phyloP scores from a whole-genome alignment of 2,113 vertebrate genomes.

The Nibea albiflora region DNA sequence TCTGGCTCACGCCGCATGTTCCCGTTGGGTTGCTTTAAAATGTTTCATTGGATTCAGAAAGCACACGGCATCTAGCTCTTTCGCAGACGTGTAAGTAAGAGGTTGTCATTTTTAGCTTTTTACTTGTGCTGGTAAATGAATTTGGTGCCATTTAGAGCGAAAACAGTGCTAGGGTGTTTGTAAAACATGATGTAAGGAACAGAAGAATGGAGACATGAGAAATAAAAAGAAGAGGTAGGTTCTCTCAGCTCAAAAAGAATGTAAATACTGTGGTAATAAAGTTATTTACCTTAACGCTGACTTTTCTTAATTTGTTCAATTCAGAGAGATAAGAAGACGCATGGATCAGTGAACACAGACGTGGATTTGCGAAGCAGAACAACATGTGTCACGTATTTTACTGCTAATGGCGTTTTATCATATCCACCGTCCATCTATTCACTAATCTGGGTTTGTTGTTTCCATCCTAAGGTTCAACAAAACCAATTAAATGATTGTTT shows the following conservation, averaged over 20 bases:
- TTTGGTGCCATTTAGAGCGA: background rate
- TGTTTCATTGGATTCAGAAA: background rate
- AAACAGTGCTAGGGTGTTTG: background rate
- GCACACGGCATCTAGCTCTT: background rate
- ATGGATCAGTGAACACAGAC: conserved; percentile 26
- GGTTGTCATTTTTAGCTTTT: background rate
- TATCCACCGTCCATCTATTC: conserved; percentile 16
- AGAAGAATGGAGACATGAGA: background rate
- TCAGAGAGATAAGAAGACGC: background rate
- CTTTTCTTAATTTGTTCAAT: conserved; percentile 31
- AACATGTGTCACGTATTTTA: conserved; percentile 6
- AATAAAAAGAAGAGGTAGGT: background rate
- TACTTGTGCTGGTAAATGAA: background rate
- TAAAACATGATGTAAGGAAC: background rate
- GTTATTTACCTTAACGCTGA: conserved; percentile 23
- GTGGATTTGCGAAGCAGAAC: conserved; percentile 1
- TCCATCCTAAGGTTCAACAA: conserved; percentile 16
- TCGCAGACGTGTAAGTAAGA: background rate
- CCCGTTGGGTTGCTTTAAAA: background rate
- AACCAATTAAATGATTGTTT: conserved; percentile 34
- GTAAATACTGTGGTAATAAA: background rate
- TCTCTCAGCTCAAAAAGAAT: background rate
- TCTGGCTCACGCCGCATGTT: background rate
- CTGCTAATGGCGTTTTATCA: background rate
- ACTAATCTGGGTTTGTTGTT: conserved; percentile 12